These are phyloP conservation scores for Hestina assimilis DNA, from an alignment of 1,140 invertebrate genomes.

Conservation along the genomic window DNA sequence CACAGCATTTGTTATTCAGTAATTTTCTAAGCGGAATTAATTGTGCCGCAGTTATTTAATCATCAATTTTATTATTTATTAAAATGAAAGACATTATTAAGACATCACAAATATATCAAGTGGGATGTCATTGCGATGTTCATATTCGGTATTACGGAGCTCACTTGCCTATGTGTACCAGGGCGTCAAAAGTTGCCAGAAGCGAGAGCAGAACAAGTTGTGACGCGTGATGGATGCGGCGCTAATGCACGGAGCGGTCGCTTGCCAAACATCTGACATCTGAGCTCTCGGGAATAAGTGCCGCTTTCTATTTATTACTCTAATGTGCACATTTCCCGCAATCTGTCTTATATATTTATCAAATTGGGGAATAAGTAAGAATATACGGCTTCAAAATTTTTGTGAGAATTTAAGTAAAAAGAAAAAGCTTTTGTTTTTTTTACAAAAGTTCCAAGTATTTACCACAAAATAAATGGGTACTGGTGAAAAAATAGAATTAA, in stretches of 20 bases:
- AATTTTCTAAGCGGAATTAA: too few species aligned
- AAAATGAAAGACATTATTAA: too few species aligned
- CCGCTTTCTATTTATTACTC: slow-evolving; percentile 8
- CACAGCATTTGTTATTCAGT: too few species aligned
- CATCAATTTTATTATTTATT: too few species aligned
- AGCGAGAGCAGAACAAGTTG: slow-evolving; percentile 7
- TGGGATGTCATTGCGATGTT: too few species aligned
- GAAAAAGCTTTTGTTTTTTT: too few species aligned
- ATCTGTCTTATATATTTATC: not conserved
- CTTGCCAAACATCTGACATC: slow-evolving; percentile 9
- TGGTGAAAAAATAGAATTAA: slow-evolving; percentile 30
- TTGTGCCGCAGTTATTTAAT: too few species aligned
- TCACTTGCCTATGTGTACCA: not conserved
- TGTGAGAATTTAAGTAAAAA: too few species aligned
- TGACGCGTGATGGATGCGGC: slow-evolving; percentile 9
- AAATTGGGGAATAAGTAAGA: too few species aligned
- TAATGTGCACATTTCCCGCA: not conserved
- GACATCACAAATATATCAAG: too few species aligned
- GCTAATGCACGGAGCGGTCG: slow-evolving; percentile 12
- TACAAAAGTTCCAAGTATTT: too few species aligned
- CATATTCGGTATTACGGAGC: not conserved
- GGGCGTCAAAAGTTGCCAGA: not conserved
- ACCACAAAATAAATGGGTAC: slow-evolving; percentile 25
- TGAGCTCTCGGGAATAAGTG: slow-evolving; percentile 2
- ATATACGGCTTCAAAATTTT: too few species aligned